A percentile compares a stretch with the other conserved stretches of the same genome.
These are phyloP conservation scores for Darevskia mixta DNA, from an alignment of 2,797 vertebrate genomes.

Conservation along the genomic window DNA sequence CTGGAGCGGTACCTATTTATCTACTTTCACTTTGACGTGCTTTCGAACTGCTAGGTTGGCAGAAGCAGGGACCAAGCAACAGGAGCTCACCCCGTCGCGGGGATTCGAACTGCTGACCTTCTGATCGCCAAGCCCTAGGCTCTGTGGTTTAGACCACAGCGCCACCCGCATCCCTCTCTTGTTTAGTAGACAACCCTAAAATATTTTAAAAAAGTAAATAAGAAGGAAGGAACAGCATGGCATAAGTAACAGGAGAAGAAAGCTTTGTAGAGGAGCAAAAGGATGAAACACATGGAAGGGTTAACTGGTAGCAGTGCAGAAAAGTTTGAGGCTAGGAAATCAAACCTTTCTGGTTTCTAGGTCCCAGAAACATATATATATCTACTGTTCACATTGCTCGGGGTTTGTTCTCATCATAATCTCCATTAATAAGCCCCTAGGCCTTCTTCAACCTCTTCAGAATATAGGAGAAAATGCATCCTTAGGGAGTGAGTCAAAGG, in stretches of 20 bases:
- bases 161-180: neutral
- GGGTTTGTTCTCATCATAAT: neutral
- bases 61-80: no score
- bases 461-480: neutral
- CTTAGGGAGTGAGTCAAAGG: neutral
- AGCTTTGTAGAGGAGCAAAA: neutral
- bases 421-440: neutral
- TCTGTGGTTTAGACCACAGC: no score
- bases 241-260: neutral
- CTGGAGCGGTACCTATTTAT: no score
- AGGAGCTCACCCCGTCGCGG: no score
- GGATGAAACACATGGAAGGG: neutral
- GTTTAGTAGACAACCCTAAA: neutral
- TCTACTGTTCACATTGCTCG: neutral
- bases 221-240: neutral
- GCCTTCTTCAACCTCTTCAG: neutral
- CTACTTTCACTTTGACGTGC: no score
- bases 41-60: no score
- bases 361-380: neutral
- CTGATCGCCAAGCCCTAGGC: no score
- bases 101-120: no score
- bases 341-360: neutral
- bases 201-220: neutral
- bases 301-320: neutral
- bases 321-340: neutral